Evolutionary conservation across 2,113 vertebrate species (phyloP), one percentile per base, ranked within the genome.

Genomic region (Eudyptes chrysolophus): DNA sequence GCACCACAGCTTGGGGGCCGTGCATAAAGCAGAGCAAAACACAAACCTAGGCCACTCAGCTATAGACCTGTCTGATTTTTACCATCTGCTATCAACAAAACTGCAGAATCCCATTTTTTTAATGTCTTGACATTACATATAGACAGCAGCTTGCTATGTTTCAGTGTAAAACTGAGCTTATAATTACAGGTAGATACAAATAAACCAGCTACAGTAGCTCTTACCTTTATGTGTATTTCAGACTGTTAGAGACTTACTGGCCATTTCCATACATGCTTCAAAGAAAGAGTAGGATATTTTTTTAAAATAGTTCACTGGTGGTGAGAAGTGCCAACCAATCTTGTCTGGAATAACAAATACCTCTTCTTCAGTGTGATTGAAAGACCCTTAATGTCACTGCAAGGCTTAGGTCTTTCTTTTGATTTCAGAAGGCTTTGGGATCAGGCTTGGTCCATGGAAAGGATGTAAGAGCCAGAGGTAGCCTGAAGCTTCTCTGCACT

Each of bases 1-100:
- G 9, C 46, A 27, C 21, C 25, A 5, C 16, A 42, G 36, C 42
- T 36, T 52, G 13, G 54, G 34, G 13, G 14, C 52, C 2, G 0
- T 7, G 52, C 7, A 1, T 18, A 57, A 21, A 32, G 51, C 62
- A 44, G 40, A 82, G 34, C 48, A 81, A 68, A 48, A 13, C 11
- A 36, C 11, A 36, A 51, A 24, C 17, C 0, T 0, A 36, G 40
- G 32, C 8, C 38, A 9, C 17, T 38, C 24, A 16, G 1, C 34
- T 40, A 15, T 10, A 81, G 10, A 22, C 15, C 34, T 87, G 42
- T 16, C 64, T 74, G 54, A 10, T 68, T 93, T 79, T 60, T 65
- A 44, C 29, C 17, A 13, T 38, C 61, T 75, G 44, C 54, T 82
- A 10, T 62, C 54, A 82, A 85, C 7, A 30, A 46, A 85, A 84